Evolutionary conservation across 2,888 invertebrate species (phyloP).

Genomic region (Boloria selene): DNA sequence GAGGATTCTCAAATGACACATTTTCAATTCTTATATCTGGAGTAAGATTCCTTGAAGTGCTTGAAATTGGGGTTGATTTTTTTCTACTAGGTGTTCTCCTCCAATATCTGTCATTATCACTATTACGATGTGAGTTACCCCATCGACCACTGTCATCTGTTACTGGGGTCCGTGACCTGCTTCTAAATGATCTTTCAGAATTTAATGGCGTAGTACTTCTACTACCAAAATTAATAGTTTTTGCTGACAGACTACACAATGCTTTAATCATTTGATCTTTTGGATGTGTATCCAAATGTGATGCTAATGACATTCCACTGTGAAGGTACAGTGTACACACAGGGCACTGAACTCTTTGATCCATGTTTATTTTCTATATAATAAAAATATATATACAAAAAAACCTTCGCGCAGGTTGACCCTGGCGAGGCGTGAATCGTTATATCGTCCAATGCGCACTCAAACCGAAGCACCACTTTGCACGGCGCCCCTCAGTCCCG

Average conservation of each 20-base stretch:
- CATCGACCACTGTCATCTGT: conserved; percentile 64
- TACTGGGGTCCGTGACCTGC: conserved; percentile 68
- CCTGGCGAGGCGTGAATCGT: conserved; percentile 46
- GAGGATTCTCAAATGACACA: conserved; percentile 62
- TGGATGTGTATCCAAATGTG: conserved; percentile 92
- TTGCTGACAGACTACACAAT: conserved; percentile 79
- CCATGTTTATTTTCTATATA: conserved; percentile 59
- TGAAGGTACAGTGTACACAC: conserved; percentile 92
- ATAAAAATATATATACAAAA: conserved; percentile 44
- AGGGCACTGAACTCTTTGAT: conserved; percentile 85
- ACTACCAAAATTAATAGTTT: conserved; percentile 65
- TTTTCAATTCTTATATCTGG: conserved; percentile 62
- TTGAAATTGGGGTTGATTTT: conserved; percentile 56
- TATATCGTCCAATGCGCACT: conserved; percentile 61
- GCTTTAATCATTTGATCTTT: conserved; percentile 94
- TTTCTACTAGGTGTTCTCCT: conserved; percentile 67
- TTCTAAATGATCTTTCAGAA: conserved; percentile 71
- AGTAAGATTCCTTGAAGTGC: conserved; percentile 59
- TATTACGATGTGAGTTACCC: conserved; percentile 57
- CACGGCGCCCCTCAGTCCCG: conserved; percentile 55
- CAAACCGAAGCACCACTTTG: conserved; percentile 57
- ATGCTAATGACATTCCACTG: conserved; percentile 90
- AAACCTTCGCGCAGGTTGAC: conserved; percentile 43
- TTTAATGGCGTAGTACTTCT: conserved; percentile 68
- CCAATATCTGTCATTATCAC: conserved; percentile 72